Conservation (phyloP, 2,888 invertebrate genomes). For the Conchocele bisecta region DNA sequence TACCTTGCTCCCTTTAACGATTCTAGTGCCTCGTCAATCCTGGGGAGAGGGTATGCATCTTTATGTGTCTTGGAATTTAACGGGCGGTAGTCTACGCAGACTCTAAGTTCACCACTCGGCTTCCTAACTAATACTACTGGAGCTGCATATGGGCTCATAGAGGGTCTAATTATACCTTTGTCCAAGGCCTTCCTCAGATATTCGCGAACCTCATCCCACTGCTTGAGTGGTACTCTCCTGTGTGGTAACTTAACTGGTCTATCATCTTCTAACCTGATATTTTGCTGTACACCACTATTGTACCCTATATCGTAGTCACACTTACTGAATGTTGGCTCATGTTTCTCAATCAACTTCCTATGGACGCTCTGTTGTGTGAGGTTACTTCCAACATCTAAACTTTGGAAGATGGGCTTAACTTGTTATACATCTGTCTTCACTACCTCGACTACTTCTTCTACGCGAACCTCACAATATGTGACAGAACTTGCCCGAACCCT, state of each 20-base stretch:
- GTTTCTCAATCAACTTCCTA: neutral
- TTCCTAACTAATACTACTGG: slow-evolving; percentile 4
- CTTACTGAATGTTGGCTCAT: slow-evolving; percentile 3
- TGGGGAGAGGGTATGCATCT: slow-evolving; percentile 2
- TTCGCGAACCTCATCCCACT: neutral
- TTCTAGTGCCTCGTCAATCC: neutral
- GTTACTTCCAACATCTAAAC: neutral
- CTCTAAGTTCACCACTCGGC: neutral
- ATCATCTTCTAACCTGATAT: slow-evolving; percentile 16
- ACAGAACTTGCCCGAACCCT: neutral
- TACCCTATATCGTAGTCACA: slow-evolving; percentile 12
- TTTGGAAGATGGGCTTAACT: neutral
- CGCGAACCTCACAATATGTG: neutral
- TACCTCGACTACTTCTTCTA: neutral
- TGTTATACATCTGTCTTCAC: neutral
- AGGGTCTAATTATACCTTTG: neutral
- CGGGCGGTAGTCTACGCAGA: slow-evolving; percentile 2
- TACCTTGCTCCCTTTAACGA: slow-evolving; percentile 2
- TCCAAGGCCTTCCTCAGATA: slow-evolving; percentile 1
- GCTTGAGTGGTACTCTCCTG: slow-evolving; percentile 9
- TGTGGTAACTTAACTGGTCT: slow-evolving; percentile 35
- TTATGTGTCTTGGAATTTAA: neutral
- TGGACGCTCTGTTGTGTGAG: neutral
- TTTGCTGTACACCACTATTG: slow-evolving; percentile 1
- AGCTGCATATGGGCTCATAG: slow-evolving; percentile 12